A percentile compares a stretch with the other conserved stretches of the same genome.
Conservation (phyloP, 2,113 vertebrate species). For the Gavialis gangeticus region DNA sequence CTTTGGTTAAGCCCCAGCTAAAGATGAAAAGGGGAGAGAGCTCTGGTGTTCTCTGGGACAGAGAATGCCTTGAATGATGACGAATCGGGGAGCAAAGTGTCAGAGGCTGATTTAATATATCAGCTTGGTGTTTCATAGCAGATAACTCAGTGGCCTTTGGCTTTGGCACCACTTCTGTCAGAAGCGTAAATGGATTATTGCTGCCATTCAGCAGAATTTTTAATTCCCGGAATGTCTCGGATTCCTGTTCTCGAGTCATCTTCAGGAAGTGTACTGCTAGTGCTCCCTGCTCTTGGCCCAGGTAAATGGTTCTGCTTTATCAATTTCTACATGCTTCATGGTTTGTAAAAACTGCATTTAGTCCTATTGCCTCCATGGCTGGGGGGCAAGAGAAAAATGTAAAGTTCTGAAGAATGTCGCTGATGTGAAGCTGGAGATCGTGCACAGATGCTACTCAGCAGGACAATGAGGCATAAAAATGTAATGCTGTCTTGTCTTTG, state of each 20-base stretch:
- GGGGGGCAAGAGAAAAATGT: not conserved
- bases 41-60: not conserved
- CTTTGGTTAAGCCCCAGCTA: not conserved
- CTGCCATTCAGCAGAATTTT: no score
- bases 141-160: no score
- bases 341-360: not conserved
- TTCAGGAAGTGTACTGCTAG: no score
- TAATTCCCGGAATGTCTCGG: no score
- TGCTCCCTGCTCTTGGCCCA: not conserved
- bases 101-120: not conserved
- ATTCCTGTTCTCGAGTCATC: no score
- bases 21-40: not conserved
- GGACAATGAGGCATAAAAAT: not conserved
- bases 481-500: not conserved
- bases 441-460: not conserved
- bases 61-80: not conserved
- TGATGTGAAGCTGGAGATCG: not conserved
- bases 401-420: not conserved
- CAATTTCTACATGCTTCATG: not conserved
- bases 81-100: not conserved
- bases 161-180: no score
- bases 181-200: no score
- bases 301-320: not conserved
- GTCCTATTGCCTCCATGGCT: not conserved
- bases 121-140: no score